These are phyloP conservation scores for Camponotus vicinus DNA, from an alignment of 1,140 invertebrate genomes.

Conservation along the genomic window DNA sequence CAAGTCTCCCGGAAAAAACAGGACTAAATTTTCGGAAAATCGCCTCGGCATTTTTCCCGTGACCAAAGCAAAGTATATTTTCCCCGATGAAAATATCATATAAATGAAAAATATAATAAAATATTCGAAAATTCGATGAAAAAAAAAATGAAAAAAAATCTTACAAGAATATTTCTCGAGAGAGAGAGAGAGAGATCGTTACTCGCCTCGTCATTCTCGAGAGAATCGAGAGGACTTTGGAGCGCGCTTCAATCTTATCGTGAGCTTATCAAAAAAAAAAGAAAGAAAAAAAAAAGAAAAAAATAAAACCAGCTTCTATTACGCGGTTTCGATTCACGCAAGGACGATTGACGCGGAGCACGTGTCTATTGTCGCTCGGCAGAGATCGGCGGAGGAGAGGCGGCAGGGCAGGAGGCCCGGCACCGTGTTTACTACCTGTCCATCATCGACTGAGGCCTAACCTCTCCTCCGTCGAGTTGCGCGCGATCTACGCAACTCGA, in stretches of 20 bases:
- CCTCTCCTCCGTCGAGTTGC: neutral
- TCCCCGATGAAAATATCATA: neutral
- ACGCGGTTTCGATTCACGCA: neutral
- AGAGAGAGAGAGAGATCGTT: too few relatives aligned
- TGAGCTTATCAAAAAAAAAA: neutral
- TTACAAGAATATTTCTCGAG: too few relatives aligned
- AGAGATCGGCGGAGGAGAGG: neutral
- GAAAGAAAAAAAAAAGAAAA: neutral
- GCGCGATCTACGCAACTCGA: conserved; percentile 4
- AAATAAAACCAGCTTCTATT: neutral
- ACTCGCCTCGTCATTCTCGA: too few relatives aligned
- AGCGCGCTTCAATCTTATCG: too few relatives aligned
- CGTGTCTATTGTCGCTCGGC: neutral
- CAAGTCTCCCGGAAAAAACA: too few relatives aligned
- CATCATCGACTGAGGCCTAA: conserved; percentile 22
- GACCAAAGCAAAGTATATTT: neutral
- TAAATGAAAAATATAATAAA: too few relatives aligned
- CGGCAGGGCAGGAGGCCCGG: neutral
- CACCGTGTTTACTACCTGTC: conserved; percentile 33
- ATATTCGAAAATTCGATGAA: too few relatives aligned
- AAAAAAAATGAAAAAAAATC: too few relatives aligned
- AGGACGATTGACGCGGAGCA: neutral
- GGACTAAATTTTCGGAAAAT: neutral
- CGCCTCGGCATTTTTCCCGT: too few relatives aligned
- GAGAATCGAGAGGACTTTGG: too few relatives aligned